Percentiles rank a stretch among this genome's conserved stretches.
Conservation (phyloP, 2,797 vertebrate species). For the Tachyglossus aculeatus region DNA sequence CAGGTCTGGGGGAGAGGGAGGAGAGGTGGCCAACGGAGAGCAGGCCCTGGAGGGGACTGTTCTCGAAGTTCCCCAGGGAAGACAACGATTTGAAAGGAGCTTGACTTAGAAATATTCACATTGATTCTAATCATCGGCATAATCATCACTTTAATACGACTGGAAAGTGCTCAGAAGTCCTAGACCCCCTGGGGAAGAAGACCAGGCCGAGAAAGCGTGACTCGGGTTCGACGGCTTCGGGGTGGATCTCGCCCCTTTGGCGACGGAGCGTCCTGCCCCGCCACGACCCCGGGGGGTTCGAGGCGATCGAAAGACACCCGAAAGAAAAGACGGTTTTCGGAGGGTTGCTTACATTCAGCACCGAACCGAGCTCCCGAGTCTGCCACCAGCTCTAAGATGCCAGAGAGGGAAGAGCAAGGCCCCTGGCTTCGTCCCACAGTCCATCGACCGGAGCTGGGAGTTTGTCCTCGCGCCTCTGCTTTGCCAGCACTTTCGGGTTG, state of each 20-base stretch:
- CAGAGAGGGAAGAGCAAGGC: neutral
- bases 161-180: slow-evolving; percentile 76
- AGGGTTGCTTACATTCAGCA: slow-evolving; percentile 67
- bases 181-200: slow-evolving; percentile 55
- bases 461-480: too few species aligned
- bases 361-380: slow-evolving; percentile 38
- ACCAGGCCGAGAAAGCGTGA: slow-evolving; percentile 41
- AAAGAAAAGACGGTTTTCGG: slow-evolving; percentile 30
- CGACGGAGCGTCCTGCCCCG: slow-evolving; percentile 44
- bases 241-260: too few species aligned
- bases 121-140: slow-evolving; percentile 71
- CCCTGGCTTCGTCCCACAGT: too few species aligned
- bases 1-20: slow-evolving; percentile 6
- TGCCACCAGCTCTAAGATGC: neutral
- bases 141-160: slow-evolving; percentile 74
- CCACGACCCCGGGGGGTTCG: neutral
- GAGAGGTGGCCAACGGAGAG: slow-evolving; percentile 14
- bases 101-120: slow-evolving; percentile 74
- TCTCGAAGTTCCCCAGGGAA: neutral
- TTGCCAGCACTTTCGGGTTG: neutral
- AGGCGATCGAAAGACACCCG: too few species aligned
- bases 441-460: too few species aligned
- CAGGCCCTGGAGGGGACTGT: slow-evolving; percentile 44
- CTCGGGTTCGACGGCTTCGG: too few species aligned
- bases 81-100: neutral